phyloP scores from a whole-genome alignment of 2,113 vertebrate genomes.

The Deroptyus accipitrinus region DNA sequence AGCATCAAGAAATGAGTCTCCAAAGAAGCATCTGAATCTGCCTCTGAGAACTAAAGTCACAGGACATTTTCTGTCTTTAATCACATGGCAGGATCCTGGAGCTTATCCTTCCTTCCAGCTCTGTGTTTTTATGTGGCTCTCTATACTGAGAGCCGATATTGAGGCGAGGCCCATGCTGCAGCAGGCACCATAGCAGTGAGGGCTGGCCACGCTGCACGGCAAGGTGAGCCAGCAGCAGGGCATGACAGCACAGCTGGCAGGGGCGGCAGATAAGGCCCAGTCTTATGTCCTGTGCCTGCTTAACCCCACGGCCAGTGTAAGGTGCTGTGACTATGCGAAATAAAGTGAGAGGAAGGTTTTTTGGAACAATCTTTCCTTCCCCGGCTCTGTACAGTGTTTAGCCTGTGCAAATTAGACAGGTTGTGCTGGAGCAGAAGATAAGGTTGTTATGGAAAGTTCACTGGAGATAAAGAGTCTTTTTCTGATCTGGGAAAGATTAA shows the following conservation, averaged over 20 bases:
- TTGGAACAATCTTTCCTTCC: background rate
- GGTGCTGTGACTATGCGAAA: background rate
- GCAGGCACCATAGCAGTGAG: fast-evolving
- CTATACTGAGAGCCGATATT: fast-evolving
- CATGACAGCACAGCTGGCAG: too few species aligned
- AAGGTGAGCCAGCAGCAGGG: background rate
- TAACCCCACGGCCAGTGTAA: fast-evolving
- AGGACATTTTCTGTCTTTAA: background rate
- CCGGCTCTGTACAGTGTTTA: background rate
- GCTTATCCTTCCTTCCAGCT: background rate
- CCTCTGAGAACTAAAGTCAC: background rate
- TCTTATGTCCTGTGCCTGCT: background rate
- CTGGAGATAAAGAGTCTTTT: background rate
- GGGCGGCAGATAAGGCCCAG: fast-evolving
- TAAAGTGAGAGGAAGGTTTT: background rate
- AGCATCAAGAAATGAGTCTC: fast-evolving
- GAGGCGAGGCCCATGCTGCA: fast-evolving
- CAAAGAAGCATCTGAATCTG: background rate
- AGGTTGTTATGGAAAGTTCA: background rate
- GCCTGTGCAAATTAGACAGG: background rate
- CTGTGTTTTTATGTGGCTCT: background rate
- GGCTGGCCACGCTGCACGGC: background rate
- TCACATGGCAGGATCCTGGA: background rate
- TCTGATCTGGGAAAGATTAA: background rate
- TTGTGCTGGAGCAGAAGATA: background rate